Evolutionary conservation across 2,888 invertebrate species (phyloP).

Genomic region (Latheticus oryzae): DNA sequence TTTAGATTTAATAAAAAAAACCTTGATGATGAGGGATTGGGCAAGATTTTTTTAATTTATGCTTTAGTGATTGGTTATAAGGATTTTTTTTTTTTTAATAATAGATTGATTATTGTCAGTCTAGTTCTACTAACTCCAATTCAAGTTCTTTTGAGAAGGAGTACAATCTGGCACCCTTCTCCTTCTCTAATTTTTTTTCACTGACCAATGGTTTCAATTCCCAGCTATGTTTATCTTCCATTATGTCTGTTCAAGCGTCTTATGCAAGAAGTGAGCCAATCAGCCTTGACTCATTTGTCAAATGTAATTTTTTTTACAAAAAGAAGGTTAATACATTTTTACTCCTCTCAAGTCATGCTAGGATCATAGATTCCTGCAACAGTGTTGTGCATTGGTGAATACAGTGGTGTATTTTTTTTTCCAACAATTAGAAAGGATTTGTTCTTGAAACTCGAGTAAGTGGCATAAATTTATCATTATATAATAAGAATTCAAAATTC

Average conservation of each 20-base stretch:
- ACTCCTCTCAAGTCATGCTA: conserved; percentile 12
- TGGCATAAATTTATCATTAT: conserved; percentile 22
- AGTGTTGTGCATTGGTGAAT: conserved; percentile 11
- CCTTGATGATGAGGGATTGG: conserved; percentile 10
- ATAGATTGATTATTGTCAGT: too few species aligned
- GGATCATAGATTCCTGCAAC: conserved; percentile 16
- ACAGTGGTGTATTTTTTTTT: conserved; percentile 10
- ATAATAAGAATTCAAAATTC: conserved; percentile 21
- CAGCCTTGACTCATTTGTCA: conserved; percentile 54
- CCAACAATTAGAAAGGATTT: conserved; percentile 29
- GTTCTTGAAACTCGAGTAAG: conserved; percentile 33
- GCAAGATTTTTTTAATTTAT: conserved; percentile 17
- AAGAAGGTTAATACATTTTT: conserved; percentile 37
- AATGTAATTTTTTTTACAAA: conserved; percentile 43
- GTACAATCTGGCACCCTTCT: too few species aligned
- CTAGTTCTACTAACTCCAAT: too few species aligned
- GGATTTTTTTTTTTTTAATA: neutral
- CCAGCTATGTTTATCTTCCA: conserved; percentile 36
- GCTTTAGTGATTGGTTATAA: neutral
- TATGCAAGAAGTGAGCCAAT: conserved; percentile 53
- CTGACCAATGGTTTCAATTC: conserved; percentile 24
- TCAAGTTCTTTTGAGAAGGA: too few species aligned
- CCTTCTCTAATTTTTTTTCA: conserved; percentile 11
- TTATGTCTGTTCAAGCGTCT: conserved; percentile 35
- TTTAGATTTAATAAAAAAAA: conserved; percentile 12